Conservation (phyloP, 2,888 invertebrate genomes). For the Ennomos quercinarius region DNA sequence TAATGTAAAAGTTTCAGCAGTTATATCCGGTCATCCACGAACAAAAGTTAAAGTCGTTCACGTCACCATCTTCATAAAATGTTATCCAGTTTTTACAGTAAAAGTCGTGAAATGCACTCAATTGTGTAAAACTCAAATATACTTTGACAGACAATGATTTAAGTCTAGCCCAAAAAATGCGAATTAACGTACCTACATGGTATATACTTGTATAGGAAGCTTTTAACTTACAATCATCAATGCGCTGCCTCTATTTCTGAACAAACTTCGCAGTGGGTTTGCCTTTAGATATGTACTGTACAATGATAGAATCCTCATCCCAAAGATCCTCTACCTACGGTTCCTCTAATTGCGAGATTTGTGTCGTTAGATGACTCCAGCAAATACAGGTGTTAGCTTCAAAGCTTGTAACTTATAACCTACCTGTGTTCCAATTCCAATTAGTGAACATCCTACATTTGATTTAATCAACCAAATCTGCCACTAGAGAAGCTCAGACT, state of each 20-base stretch:
- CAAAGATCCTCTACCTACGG: conserved; percentile 9
- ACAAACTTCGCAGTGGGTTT: no score
- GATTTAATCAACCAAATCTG: no score
- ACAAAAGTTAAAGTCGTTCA: conserved; percentile 43
- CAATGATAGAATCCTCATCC: not conserved
- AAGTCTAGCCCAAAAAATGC: no score
- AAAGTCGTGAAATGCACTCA: conserved; percentile 36
- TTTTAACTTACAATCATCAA: no score
- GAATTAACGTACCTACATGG: no score
- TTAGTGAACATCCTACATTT: no score
- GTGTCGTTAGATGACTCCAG: conserved; percentile 11
- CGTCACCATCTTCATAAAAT: conserved; percentile 40
- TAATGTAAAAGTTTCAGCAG: conserved; percentile 41
- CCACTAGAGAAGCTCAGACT: no score
- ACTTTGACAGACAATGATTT: no score
- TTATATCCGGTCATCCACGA: conserved; percentile 36
- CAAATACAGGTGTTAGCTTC: conserved; percentile 9
- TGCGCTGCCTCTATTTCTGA: no score
- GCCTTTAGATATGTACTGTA: not conserved
- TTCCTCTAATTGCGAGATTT: conserved; percentile 21
- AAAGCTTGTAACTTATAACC: conserved; percentile 13
- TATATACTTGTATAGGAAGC: no score
- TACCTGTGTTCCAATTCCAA: not conserved
- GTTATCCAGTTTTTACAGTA: conserved; percentile 36
- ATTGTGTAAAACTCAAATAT: conserved; percentile 6